These are phyloP conservation scores for Sibirionetta formosa DNA, from an alignment of 2,797 vertebrate genomes.

Conservation along the genomic window DNA sequence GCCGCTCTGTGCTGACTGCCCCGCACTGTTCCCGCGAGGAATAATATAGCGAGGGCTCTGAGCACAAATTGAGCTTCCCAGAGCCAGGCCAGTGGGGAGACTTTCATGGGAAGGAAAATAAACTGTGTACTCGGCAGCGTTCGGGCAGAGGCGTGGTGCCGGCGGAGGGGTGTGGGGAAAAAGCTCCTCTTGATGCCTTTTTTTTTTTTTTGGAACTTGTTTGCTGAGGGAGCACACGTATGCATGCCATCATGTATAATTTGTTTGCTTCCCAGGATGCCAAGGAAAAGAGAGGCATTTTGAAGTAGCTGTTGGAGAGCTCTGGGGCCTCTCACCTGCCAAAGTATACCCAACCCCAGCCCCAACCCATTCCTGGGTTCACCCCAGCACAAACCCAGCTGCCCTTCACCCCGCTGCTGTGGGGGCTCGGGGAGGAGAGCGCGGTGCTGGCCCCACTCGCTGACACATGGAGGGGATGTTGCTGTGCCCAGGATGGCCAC, in stretches of 20 bases:
- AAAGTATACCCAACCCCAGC: neutral
- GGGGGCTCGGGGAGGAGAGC: neutral
- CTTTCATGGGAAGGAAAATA: slow-evolving; percentile 77
- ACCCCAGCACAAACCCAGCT: neutral
- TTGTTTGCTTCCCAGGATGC: neutral
- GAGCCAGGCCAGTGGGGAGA: slow-evolving; percentile 61
- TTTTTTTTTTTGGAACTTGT: neutral
- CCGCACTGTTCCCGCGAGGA: slow-evolving; percentile 57
- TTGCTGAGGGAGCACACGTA: slow-evolving; percentile 21
- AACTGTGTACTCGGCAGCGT: slow-evolving; percentile 62
- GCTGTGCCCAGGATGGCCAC: neutral
- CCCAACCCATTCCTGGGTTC: neutral
- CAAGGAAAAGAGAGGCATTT: slow-evolving; percentile 2
- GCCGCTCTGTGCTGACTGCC: slow-evolving; percentile 53
- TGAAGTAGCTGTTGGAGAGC: neutral
- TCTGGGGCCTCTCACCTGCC: neutral
- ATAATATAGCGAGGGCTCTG: slow-evolving; percentile 57
- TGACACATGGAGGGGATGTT: neutral
- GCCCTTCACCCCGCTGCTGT: too few species aligned
- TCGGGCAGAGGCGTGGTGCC: slow-evolving; percentile 53
- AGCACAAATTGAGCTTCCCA: slow-evolving; percentile 73
- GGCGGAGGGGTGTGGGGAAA: neutral
- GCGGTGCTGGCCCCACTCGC: neutral
- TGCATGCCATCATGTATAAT: neutral
- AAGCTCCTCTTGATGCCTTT: slow-evolving; percentile 17